A percentile compares a stretch with the other conserved stretches of the same genome.
phyloP scores from a whole-genome alignment of 2,113 vertebrate genomes.

The Gnathonemus echidnorhynchus region DNA sequence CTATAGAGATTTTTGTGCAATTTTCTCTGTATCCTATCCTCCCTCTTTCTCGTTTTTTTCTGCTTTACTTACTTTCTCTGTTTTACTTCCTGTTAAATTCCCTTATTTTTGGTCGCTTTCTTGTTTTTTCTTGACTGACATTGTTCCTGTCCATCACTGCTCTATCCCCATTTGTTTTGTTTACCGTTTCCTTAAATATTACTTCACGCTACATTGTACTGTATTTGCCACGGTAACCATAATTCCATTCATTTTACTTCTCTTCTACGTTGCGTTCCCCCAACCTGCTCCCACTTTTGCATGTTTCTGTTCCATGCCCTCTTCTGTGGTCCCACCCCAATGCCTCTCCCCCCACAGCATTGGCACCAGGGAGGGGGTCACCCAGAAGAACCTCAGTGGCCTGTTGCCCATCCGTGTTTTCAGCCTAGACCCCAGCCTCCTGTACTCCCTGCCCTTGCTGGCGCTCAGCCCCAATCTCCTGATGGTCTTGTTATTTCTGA shows the following conservation, averaged over 20 bases:
- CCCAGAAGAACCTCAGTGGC: slow-evolving; percentile 98
- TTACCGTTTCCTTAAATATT: background rate
- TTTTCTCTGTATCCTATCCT: slow-evolving; percentile 55
- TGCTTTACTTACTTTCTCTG: slow-evolving; percentile 38
- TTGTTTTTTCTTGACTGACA: background rate
- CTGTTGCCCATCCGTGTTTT: slow-evolving; percentile 93
- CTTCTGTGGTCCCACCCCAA: slow-evolving; percentile 46
- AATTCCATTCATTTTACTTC: background rate
- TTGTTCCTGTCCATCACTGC: background rate
- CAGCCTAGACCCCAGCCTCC: slow-evolving; percentile 90
- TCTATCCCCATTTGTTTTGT: background rate
- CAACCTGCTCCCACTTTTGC: slow-evolving; percentile 9
- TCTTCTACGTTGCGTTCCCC: background rate
- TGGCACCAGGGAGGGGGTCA: slow-evolving; percentile 97
- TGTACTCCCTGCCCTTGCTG: slow-evolving; percentile 94
- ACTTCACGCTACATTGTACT: background rate
- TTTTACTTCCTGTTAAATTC: slow-evolving; percentile 23
- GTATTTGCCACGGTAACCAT: background rate
- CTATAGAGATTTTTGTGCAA: slow-evolving; percentile 67
- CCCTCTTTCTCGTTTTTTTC: slow-evolving; percentile 46
- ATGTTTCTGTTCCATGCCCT: slow-evolving; percentile 19
- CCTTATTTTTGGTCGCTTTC: background rate
- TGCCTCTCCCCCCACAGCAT: slow-evolving; percentile 80
- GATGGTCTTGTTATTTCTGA: slow-evolving; percentile 96
- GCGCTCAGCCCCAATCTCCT: slow-evolving; percentile 96